Conservation (phyloP, 1,140 invertebrate genomes). For the Alviniconcha marisindica region DNA sequence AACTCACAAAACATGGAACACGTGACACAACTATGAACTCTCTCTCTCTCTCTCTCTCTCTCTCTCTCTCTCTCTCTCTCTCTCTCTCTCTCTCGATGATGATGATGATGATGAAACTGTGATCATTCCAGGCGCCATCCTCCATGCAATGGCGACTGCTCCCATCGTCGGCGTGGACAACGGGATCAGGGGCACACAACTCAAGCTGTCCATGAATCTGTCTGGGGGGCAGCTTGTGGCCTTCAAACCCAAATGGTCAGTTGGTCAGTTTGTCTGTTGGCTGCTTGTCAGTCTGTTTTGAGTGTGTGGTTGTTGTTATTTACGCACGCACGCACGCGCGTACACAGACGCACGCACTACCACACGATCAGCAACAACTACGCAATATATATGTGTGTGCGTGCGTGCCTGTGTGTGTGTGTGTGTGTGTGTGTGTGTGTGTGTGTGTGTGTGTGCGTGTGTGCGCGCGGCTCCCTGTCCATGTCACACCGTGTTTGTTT, state of each 20-base stretch:
- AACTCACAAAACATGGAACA: too few relatives aligned
- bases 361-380: background rate
- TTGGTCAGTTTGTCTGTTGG: background rate
- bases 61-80: background rate
- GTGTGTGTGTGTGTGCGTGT: too few relatives aligned
- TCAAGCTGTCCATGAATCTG: conserved; percentile 89
- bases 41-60: background rate
- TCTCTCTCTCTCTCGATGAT: background rate
- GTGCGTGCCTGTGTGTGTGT: too few relatives aligned
- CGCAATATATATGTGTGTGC: too few relatives aligned
- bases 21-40: too few relatives aligned
- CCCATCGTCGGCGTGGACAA: conserved; percentile 86
- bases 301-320: background rate
- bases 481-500: too few relatives aligned
- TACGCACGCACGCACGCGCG: conserved; percentile 9
- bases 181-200: conserved; percentile 88
- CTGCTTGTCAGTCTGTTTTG: background rate
- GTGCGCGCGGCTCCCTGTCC: too few relatives aligned
- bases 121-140: conserved; percentile 79
- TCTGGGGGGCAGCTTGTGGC: conserved; percentile 87
- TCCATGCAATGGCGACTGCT: conserved; percentile 83
- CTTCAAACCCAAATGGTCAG: conserved; percentile 92
- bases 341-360: conserved; percentile 6
- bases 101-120: too few relatives aligned
- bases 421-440: too few relatives aligned